A percentile compares a stretch with the other conserved stretches of the same genome.
Evolutionary conservation across 2,113 vertebrate genomes (phyloP).

Genomic region (Spheniscus mendiculus): DNA sequence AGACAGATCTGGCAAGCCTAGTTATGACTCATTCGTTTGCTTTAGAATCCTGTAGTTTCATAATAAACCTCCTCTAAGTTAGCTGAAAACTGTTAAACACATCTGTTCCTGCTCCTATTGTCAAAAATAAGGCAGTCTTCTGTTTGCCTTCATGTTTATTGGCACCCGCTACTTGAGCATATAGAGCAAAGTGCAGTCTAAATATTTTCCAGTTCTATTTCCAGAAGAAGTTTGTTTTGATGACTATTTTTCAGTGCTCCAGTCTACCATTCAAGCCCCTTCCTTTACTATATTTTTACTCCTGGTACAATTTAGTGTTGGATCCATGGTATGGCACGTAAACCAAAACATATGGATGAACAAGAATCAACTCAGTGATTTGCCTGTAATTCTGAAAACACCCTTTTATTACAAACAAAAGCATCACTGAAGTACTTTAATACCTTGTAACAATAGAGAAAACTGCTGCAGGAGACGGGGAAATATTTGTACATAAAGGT

Average conservation of each 20-base stretch:
- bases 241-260: not conserved
- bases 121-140: slow-evolving; percentile 25
- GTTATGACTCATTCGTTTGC: slow-evolving; percentile 38
- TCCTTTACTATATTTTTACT: not conserved
- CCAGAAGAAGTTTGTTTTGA: slow-evolving; percentile 12
- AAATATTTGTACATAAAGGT: not conserved
- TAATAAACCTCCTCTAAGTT: slow-evolving; percentile 22
- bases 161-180: not conserved
- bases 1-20: slow-evolving; percentile 26
- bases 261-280: not conserved
- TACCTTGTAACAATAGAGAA: not conserved
- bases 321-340: not conserved
- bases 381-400: not conserved
- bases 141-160: slow-evolving; percentile 36
- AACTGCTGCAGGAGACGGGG: not conserved
- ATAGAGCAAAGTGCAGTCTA: not conserved
- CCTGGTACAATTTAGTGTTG: not conserved
- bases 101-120: slow-evolving; percentile 26
- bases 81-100: slow-evolving; percentile 29
- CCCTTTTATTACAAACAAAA: not conserved
- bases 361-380: not conserved
- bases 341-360: not conserved
- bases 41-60: slow-evolving; percentile 32
- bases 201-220: slow-evolving; percentile 48
- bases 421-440: not conserved